These are phyloP conservation scores for Drosophila yooni DNA, from an alignment of 2,888 invertebrate genomes.

Conservation along the genomic window DNA sequence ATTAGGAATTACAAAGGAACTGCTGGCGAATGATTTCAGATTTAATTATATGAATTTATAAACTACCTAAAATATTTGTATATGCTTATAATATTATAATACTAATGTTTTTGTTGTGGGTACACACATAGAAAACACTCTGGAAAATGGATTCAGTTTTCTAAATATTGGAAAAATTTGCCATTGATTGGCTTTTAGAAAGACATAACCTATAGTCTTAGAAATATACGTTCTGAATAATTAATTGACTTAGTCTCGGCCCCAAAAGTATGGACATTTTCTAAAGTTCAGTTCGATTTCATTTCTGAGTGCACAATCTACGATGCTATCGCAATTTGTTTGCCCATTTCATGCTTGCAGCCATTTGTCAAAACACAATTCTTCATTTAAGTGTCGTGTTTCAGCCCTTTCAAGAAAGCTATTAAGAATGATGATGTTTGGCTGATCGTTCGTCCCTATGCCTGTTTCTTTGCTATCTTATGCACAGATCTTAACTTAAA, in stretches of 20 bases:
- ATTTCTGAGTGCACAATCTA: not conserved
- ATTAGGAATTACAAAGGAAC: not conserved
- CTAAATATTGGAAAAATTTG: not conserved
- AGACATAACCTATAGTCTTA: not conserved
- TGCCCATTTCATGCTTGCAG: slow-evolving; percentile 46
- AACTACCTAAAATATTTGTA: not conserved
- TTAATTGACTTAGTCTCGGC: no score
- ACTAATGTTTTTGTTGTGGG: no score
- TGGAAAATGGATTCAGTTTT: not conserved
- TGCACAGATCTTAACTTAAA: slow-evolving; percentile 32
- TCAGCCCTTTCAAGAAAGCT: slow-evolving; percentile 5
- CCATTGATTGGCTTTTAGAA: not conserved
- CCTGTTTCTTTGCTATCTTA: slow-evolving; percentile 39
- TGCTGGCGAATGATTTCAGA: not conserved
- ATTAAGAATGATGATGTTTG: slow-evolving; percentile 5
- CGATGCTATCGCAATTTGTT: slow-evolving; percentile 14
- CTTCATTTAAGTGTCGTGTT: not conserved
- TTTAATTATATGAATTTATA: not conserved
- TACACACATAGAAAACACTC: not conserved
- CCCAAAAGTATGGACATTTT: not conserved
- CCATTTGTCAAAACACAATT: slow-evolving; percentile 8
- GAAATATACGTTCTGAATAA: not conserved
- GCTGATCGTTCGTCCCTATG: slow-evolving; percentile 24
- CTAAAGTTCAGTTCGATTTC: not conserved
- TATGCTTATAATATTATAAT: not conserved